Percentiles rank a stretch among this genome's conserved stretches.
Evolutionary conservation across 2,888 invertebrate genomes (phyloP).

Genomic region (Chloromyia formosa): DNA sequence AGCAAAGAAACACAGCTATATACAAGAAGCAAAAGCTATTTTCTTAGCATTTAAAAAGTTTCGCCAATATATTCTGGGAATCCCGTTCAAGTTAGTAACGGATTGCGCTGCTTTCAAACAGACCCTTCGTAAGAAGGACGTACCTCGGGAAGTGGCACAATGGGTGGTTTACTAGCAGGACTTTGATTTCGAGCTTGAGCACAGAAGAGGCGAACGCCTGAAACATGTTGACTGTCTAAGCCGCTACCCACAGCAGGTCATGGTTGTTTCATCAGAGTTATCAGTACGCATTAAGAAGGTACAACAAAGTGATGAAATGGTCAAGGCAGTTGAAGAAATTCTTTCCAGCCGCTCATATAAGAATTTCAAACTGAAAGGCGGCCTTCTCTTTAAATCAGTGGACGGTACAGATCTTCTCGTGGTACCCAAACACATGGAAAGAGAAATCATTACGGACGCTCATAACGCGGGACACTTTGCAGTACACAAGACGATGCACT

Average conservation of each 20-base stretch:
- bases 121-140: too few species aligned
- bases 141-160: too few species aligned
- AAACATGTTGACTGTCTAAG: conserved; percentile 22
- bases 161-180: too few species aligned
- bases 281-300: too few species aligned
- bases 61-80: too few species aligned
- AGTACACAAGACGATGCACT: background rate
- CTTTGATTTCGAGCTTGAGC: conserved; percentile 38
- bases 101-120: too few species aligned
- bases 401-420: conserved; percentile 45
- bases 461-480: too few species aligned
- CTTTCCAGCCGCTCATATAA: conserved; percentile 33
- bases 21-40: too few species aligned
- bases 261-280: too few species aligned
- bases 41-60: too few species aligned
- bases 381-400: conserved; percentile 20
- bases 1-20: too few species aligned
- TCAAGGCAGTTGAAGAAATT: conserved; percentile 44
- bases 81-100: too few species aligned
- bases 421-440: conserved; percentile 45
- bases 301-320: conserved; percentile 47
- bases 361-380: conserved; percentile 42
- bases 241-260: conserved; percentile 27
- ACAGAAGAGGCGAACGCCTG: conserved; percentile 42
- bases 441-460: conserved; percentile 44